Conservation (phyloP, 2,113 vertebrate genomes). For the Callipepla californica region DNA sequence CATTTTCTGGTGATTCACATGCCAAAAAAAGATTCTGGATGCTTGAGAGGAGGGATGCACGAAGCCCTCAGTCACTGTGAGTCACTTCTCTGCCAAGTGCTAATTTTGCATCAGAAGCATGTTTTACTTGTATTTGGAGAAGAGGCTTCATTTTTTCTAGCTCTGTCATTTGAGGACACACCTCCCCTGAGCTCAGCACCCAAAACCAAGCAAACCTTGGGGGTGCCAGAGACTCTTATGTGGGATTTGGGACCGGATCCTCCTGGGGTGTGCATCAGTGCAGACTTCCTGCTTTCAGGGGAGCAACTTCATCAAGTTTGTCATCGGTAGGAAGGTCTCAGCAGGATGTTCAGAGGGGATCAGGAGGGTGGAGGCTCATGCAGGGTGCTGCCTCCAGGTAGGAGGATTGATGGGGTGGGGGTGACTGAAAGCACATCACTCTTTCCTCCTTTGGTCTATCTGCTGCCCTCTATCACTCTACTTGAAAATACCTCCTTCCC, state of each 20-base stretch:
- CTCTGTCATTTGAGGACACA: constrained; percentile 30
- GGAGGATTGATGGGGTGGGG: not conserved
- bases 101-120: constrained; percentile 56
- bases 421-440: not conserved
- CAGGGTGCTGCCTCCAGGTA: not conserved
- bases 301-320: not conserved
- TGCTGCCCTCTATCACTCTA: not conserved
- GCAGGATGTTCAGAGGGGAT: not conserved
- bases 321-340: not conserved
- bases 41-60: constrained; percentile 29
- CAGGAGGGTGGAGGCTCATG: not conserved
- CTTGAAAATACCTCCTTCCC: not conserved
- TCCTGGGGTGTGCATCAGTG: not conserved
- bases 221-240: not conserved
- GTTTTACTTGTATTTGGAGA: constrained; percentile 38
- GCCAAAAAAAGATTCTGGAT: constrained; percentile 60
- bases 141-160: not conserved
- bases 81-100: constrained; percentile 56
- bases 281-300: not conserved
- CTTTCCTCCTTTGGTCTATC: not conserved
- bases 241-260: not conserved
- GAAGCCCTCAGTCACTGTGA: constrained; percentile 53
- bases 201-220: constrained; percentile 22
- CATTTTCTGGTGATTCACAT: constrained; percentile 61
- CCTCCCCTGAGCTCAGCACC: not conserved